Base-by-base conservation (phyloP, 2,797 vertebrate genomes). In the Margarornis squamiger region DNA sequence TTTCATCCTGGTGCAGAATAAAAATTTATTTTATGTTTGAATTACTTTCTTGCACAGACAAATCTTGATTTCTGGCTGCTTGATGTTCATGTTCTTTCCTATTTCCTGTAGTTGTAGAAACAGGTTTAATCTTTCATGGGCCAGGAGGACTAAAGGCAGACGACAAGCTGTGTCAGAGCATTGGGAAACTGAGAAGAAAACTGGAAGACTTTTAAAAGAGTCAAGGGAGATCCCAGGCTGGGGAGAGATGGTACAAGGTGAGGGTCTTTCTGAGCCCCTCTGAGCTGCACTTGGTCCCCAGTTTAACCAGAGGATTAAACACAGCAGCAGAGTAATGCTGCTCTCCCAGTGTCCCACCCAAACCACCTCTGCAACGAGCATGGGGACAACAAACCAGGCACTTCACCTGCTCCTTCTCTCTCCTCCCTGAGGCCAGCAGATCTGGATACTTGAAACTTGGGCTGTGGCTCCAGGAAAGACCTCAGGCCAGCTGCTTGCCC, bases 221-320 rank as follows among this genome's bases (percentile, higher is more conserved):
- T 1, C 24, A 55, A 15, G 13, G 49, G 24, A 41, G 16, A 84
- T 29, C 29, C 12, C 14, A 24, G 26, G 10, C 22, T 49, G 49
- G 14, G 22, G 5, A 59, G 38, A 16, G 12, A 9, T 0, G 0
- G 4, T 10, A 12, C 7, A 18, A 58, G 8, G 15, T 29, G 46
- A 73, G 30, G 12, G 30, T 22, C 10, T 24, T 55, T 54, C 23
- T 58, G 46, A 48, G 43, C 19, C 34, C 30, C 36, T 14, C 10
- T 1, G 11, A 41, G 52, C 13, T 61, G 38, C 41, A 52, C 22
- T 10, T 7, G 32, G 32, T 6, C n/a, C n/a, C 26, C 14, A 38
- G 38, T 71, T 84, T n/a, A 13, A 51, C 11, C 27, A 67, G 51
- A 70, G 15, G 13, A n/a, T n/a, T 32, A 34, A 77, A 62, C 12